Evolutionary conservation across 2,113 vertebrate species (phyloP).

Genomic region (Pterocles gutturalis): DNA sequence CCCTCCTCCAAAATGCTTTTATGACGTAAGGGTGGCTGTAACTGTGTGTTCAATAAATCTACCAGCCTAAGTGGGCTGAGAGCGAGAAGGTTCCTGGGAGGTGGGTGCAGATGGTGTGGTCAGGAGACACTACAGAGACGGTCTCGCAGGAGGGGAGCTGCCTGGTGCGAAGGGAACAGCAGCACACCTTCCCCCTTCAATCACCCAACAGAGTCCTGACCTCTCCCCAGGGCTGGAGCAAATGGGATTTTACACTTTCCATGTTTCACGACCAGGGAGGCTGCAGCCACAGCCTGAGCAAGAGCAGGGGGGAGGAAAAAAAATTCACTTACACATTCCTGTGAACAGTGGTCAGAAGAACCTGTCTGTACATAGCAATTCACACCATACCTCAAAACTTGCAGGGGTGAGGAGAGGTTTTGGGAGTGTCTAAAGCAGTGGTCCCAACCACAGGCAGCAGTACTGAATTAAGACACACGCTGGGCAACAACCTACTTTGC

Average conservation of each 20-base stretch:
- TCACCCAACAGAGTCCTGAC: background rate
- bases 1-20: background rate
- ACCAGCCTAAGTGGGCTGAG: background rate
- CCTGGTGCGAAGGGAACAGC: background rate
- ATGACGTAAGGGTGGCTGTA: background rate
- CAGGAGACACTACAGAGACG: background rate
- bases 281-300: background rate
- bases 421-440: background rate
- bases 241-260: background rate
- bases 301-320: background rate
- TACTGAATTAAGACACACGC: background rate
- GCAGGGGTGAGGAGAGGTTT: background rate
- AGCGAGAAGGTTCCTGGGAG: background rate
- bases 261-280: background rate
- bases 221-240: background rate
- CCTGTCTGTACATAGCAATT: background rate
- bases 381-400: background rate
- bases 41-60: background rate
- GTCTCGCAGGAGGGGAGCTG: background rate
- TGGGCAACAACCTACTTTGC: background rate
- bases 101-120: background rate
- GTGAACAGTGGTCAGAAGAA: background rate
- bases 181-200: background rate
- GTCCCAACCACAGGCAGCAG: background rate
- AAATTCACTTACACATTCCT: accelerated